Base-by-base conservation (phyloP, 2,888 invertebrate genomes). In the Bellardia pandia region DNA sequence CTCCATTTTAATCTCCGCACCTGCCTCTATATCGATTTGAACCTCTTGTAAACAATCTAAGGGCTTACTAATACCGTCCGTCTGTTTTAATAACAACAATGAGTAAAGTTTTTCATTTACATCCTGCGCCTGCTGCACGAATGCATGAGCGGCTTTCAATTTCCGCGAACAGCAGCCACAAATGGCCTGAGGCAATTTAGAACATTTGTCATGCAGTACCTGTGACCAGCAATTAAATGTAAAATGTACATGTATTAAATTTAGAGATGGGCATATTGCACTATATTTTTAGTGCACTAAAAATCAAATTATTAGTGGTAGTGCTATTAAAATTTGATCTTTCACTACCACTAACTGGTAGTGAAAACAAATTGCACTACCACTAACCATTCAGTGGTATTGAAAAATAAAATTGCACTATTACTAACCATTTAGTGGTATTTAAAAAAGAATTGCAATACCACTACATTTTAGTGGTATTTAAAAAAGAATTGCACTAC, bases 1-100 rank as follows among this genome's bases (percentile, higher is more conserved):
- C 60, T 87, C 87, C 69, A 75, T 71, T 75, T 87, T 87, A n/a
- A 87, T 82, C 30, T 87, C 78, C 14, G 71, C 45, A 51, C 79
- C 71, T 7, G 60, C 13, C 3, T 60, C 69, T 45, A 87, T 82
- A 62, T 87, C 87, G 13, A 87, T 81, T 75, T 87, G 84, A 62
- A 81, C 62, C 37, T 87, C 87, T 64, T 85, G 80, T 7, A 87
- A 60, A 42, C 87, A 87, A 56, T 87, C 85, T 33, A 58, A 51
- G 3, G 77, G 69, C 30, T 84, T 77, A 23, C 45, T 30, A 30
- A 11, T 56, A 23, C 33, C 56, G 9, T 48, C 58, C 2, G 16
- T 2, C 16, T 53, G 72, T 37, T 68, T 48, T 23, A 23, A 56
- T n/a, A 56, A 51, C 23, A 60, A 40, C 64, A 78, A 74, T 3